Percentiles rank a stretch among this genome's conserved stretches.
Evolutionary conservation across 2,113 vertebrate species (phyloP).

Genomic region (Cacatua alba): DNA sequence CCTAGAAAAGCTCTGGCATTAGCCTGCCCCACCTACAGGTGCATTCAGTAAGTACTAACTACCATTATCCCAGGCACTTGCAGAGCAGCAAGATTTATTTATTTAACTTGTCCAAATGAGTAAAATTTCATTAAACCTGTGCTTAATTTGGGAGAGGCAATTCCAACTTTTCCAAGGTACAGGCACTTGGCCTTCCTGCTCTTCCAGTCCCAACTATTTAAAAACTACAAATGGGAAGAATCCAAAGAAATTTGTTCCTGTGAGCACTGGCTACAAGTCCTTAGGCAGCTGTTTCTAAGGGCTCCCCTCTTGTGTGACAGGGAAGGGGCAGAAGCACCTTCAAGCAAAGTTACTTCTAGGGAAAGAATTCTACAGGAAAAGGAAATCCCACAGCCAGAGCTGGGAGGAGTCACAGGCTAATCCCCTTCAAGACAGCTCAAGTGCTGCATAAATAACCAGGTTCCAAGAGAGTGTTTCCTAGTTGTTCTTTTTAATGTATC

Average conservation of each 20-base stretch:
- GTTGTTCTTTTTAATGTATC: slow-evolving; percentile 26
- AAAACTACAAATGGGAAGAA: neutral
- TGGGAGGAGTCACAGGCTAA: neutral
- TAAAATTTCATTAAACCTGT: neutral
- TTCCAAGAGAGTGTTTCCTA: slow-evolving; percentile 29
- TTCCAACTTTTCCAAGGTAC: neutral
- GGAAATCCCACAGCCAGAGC: neutral
- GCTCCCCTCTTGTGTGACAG: neutral
- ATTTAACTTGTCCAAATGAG: neutral
- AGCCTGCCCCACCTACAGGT: neutral
- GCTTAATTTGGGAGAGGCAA: neutral
- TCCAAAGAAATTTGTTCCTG: neutral
- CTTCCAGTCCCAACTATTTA: neutral
- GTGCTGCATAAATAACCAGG: slow-evolving; percentile 23
- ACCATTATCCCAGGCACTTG: neutral
- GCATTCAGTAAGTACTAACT: too few relatives aligned
- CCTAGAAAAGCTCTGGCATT: neutral
- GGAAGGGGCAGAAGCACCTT: neutral
- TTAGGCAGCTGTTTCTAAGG: neutral
- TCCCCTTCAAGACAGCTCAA: neutral
- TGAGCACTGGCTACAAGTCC: neutral
- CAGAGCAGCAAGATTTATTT: neutral
- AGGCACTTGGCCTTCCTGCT: neutral
- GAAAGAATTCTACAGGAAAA: neutral
- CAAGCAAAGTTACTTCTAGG: neutral